A percentile compares a stretch with the other conserved stretches of the same genome.
phyloP scores from a whole-genome alignment of 2,113 vertebrate species.

The Dicentrarchus labrax region DNA sequence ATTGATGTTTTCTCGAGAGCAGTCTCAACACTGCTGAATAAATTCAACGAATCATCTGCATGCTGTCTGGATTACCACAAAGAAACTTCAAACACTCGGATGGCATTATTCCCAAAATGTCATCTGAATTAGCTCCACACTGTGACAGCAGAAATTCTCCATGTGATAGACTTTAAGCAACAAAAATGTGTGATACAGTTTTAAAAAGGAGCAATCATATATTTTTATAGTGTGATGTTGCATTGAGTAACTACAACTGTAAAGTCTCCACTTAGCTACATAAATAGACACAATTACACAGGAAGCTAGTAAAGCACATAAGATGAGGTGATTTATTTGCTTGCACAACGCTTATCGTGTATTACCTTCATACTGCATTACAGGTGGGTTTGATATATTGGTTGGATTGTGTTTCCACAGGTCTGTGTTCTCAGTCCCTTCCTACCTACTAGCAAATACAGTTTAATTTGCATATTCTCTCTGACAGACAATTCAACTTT shows the following conservation, averaged over 20 bases:
- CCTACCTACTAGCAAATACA: too few relatives aligned
- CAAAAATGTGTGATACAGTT: neutral
- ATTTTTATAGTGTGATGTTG: neutral
- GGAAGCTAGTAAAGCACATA: neutral
- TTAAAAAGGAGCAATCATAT: neutral
- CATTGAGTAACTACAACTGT: neutral
- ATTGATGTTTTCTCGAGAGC: slow-evolving; percentile 73
- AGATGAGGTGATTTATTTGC: neutral
- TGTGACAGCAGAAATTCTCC: slow-evolving; percentile 39
- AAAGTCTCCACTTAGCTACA: neutral
- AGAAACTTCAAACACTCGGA: slow-evolving; percentile 63
- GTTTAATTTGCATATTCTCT: too few relatives aligned
- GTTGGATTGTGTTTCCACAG: neutral
- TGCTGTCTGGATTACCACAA: slow-evolving; percentile 58
- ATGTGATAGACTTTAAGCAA: neutral
- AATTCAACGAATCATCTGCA: slow-evolving; percentile 61
- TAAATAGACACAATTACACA: neutral
- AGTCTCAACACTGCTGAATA: slow-evolving; percentile 58
- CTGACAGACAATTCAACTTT: too few relatives aligned
- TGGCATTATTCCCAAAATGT: slow-evolving; percentile 56
- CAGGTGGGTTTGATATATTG: too few relatives aligned
- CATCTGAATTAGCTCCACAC: slow-evolving; percentile 23
- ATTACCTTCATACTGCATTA: neutral
- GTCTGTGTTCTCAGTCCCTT: too few relatives aligned
- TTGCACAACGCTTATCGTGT: neutral